Percentiles rank a stretch among this genome's conserved stretches.
These are phyloP conservation scores for Dicyrtoma fusca DNA, from an alignment of 2,888 invertebrate genomes.

Conservation along the genomic window DNA sequence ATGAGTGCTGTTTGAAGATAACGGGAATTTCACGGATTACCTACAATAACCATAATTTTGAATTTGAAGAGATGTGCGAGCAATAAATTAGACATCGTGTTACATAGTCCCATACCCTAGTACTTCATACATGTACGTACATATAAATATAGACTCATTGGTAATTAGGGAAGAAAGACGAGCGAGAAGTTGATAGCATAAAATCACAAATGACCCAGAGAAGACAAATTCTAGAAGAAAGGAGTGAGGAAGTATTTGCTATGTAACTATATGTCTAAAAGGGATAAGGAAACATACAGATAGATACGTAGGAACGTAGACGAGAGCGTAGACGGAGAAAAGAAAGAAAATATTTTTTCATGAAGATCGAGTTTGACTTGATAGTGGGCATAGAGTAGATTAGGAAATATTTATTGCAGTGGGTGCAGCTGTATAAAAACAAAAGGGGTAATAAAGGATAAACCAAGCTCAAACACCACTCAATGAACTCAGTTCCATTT, in stretches of 20 bases:
- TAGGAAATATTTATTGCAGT: constrained; percentile 16
- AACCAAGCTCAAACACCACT: too few relatives aligned
- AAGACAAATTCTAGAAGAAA: constrained; percentile 21
- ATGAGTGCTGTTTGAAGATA: too few relatives aligned
- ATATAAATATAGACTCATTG: background rate
- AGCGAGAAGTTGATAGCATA: constrained; percentile 14
- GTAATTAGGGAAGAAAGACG: constrained; percentile 1
- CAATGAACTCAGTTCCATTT: too few relatives aligned
- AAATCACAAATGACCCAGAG: background rate
- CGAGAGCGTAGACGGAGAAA: constrained; percentile 23
- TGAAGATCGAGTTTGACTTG: background rate
- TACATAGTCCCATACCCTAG: too few relatives aligned
- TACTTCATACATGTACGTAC: too few relatives aligned
- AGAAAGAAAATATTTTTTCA: constrained; percentile 17
- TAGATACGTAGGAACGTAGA: constrained; percentile 6
- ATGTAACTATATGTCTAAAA: too few relatives aligned
- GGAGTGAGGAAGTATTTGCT: background rate
- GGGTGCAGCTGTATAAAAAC: constrained; percentile 11
- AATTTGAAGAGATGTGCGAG: too few relatives aligned
- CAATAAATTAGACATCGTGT: too few relatives aligned
- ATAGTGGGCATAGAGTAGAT: background rate
- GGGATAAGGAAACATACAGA: background rate
- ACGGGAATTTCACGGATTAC: too few relatives aligned
- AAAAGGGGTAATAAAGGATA: too few relatives aligned
- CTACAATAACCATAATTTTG: too few relatives aligned